Evolutionary conservation across 2,113 vertebrate species (phyloP).

Genomic region (Archocentrus centrarchus): DNA sequence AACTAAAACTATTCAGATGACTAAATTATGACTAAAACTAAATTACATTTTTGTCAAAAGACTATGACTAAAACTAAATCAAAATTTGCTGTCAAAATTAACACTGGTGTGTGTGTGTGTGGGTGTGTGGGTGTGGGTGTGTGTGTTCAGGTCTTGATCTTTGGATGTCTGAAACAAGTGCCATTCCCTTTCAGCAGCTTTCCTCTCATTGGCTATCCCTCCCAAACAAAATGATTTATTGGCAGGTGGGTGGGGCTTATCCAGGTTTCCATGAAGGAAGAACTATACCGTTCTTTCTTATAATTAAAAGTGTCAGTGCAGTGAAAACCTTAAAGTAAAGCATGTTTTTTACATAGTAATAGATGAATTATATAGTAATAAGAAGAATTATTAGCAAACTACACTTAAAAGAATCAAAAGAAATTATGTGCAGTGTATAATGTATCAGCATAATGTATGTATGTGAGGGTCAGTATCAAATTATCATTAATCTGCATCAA

Average conservation of each 20-base stretch:
- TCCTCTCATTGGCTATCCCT: background rate
- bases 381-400: background rate
- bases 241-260: background rate
- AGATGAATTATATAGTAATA: background rate
- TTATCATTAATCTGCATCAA: too few species aligned
- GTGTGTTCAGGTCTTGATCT: background rate
- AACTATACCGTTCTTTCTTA: too few species aligned
- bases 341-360: background rate
- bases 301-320: too few species aligned
- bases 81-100: too few species aligned
- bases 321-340: background rate
- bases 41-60: too few species aligned
- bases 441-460: background rate
- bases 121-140: background rate
- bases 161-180: background rate
- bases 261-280: too few species aligned
- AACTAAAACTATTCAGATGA: too few species aligned
- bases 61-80: too few species aligned
- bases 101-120: background rate
- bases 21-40: too few species aligned
- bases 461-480: background rate
- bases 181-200: background rate
- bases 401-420: background rate
- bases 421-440: background rate
- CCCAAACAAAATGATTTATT: background rate